phyloP scores from a whole-genome alignment of 2,888 invertebrate genomes.

The Busseola fusca region DNA sequence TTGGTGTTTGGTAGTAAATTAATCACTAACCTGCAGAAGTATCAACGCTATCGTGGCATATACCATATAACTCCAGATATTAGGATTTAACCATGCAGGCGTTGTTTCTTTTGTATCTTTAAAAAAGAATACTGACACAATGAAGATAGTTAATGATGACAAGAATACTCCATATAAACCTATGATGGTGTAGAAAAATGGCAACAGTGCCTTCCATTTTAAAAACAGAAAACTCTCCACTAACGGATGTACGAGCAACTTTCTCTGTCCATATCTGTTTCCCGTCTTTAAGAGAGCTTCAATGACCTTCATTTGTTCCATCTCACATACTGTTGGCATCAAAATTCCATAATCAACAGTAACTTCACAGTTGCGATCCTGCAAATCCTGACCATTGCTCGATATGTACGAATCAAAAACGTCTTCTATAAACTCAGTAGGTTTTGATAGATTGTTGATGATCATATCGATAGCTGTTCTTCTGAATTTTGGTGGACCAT shows the following conservation, averaged over 20 bases:
- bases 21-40: slow-evolving; percentile 78
- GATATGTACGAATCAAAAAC: slow-evolving; percentile 87
- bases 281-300: slow-evolving; percentile 88
- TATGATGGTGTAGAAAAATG: slow-evolving; percentile 88
- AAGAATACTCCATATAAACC: slow-evolving; percentile 86
- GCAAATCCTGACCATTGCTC: slow-evolving; percentile 79
- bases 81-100: slow-evolving; percentile 73
- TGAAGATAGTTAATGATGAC: slow-evolving; percentile 83
- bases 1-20: background rate
- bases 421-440: slow-evolving; percentile 86
- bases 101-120: slow-evolving; percentile 74
- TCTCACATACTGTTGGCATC: slow-evolving; percentile 81
- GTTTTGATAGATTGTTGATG: slow-evolving; percentile 84
- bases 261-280: slow-evolving; percentile 83
- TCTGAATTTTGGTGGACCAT: slow-evolving; percentile 78
- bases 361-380: slow-evolving; percentile 80
- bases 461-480: slow-evolving; percentile 87
- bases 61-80: slow-evolving; percentile 79
- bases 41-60: slow-evolving; percentile 78
- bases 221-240: slow-evolving; percentile 88
- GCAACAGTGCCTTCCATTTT: slow-evolving; percentile 88
- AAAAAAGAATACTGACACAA: slow-evolving; percentile 84
- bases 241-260: slow-evolving; percentile 87
- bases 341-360: slow-evolving; percentile 86
- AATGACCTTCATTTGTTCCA: slow-evolving; percentile 88